A percentile compares a stretch with the other conserved stretches of the same genome.
These are phyloP conservation scores for Zoanthus sociatus DNA, from an alignment of 92 coral and sea anemone species.

Conservation along the genomic window DNA sequence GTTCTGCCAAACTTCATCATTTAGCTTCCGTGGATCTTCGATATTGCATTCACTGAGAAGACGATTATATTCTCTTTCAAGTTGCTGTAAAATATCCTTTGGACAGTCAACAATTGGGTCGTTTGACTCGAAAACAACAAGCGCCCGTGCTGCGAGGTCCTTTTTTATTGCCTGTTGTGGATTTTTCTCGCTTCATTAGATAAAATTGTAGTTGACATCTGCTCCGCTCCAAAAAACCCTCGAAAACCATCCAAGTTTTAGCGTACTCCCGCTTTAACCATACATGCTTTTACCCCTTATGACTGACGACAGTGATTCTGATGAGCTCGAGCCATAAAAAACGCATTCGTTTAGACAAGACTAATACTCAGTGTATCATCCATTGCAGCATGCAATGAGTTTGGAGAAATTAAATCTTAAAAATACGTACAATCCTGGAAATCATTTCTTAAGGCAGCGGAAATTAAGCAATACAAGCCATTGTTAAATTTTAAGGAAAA, in stretches of 20 bases:
- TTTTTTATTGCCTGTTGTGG: constrained; percentile 40
- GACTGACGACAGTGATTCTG: too few relatives aligned
- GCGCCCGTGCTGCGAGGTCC: constrained; percentile 52
- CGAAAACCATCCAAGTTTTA: constrained; percentile 28
- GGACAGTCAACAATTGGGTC: constrained; percentile 38
- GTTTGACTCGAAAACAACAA: constrained; percentile 46
- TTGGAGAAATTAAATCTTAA: too few relatives aligned
- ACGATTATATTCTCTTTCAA: constrained; percentile 37
- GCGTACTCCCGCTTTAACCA: too few relatives aligned
- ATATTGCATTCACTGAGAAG: constrained; percentile 8
- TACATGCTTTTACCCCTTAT: too few relatives aligned
- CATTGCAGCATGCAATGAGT: too few relatives aligned
- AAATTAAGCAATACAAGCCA: too few relatives aligned
- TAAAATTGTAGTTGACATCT: constrained; percentile 49
- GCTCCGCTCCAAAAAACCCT: constrained; percentile 53
- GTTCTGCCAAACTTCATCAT: constrained; percentile 25
- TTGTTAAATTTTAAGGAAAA: too few relatives aligned
- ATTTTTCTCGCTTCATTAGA: constrained; percentile 47
- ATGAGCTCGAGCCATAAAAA: too few relatives aligned
- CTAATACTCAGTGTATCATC: too few relatives aligned
- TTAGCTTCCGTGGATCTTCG: constrained; percentile 42
- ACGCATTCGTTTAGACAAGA: too few relatives aligned
- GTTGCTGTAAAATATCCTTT: constrained; percentile 17
- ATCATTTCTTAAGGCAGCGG: too few relatives aligned
- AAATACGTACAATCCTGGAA: too few relatives aligned